Base-by-base conservation (phyloP, 2,113 vertebrate genomes). In the Corythaixoides concolor region DNA sequence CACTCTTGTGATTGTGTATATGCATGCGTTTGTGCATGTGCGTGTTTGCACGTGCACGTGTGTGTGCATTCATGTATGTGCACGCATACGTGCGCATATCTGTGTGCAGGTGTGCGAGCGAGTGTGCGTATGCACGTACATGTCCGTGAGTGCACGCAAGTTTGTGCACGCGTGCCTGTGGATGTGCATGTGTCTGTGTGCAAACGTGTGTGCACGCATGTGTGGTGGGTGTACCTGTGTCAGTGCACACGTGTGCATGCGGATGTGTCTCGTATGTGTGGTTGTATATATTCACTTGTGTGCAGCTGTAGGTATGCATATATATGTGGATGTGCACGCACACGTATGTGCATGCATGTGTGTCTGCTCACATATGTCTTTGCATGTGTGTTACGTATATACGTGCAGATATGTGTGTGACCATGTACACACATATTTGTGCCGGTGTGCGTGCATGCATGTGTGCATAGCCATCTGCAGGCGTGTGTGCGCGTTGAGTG, bases 271-370 rank as follows among this genome's bases (percentile, higher is more conserved):
- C 49, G 35, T 22, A 21, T 11, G 3, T 33, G 32, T 27, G 27
- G 24, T 58, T 23, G 12, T 35, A 21, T 35, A 35, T 22, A 8
- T 26, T 24, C 2, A 28, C 6, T 6, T 4, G 0, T 4, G 27
- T 56, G 20, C 47, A 20, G 7, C 26, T 30, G 28, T 28, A 37
- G 35, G 43, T 21, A 28, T 28, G 47, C 52, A 60, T 6, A 11
- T 13, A 16, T 8, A 7, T 55, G 35, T 19, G 22, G 52, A 22
- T 11, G 17, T 16, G 5, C 33, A 26, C 4, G 24, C 23, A 27
- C 47, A 33, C 14, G 5, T 3, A 20, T 1, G 17, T n/a, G 8
- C 22, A 10, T 6, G 26, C n/a, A 32, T 17, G 30, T 21, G 9
- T 37, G 47, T 59, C 28, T 64, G 18, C 32, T 58, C 16, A 24